Base-by-base conservation (phyloP, 2,888 invertebrate genomes). In the Cerastoderma edule region DNA sequence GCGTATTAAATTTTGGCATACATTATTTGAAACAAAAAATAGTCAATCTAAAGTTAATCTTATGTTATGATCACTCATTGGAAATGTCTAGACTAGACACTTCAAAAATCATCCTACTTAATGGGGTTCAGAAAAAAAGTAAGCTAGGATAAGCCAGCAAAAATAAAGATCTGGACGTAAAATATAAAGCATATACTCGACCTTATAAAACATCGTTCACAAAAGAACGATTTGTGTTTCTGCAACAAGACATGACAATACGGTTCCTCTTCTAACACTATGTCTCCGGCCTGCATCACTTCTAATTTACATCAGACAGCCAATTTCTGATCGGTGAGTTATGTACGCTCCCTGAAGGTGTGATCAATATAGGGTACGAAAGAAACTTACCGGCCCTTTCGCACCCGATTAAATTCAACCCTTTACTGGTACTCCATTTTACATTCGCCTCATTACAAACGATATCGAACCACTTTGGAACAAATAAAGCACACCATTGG, bases 231-330 rank as follows among this genome's bases (percentile, higher is more conserved):
- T 13, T 81, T 78, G 50, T 83, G 75, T 50, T 83, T 81, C 8
- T 85, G 79, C 10, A 79, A 63, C 46, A 89, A 67, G 32, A 88
- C 83, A 64, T 87, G 87, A 27, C 80, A 87, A 76, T 82, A 89
- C 4, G 89, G 88, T 60, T 84, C 81, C 68, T 80, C 80, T 68
- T 80, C 71, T n/a, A 80, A 46, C 10, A 80, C 24, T 50, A 57
- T 48, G 13, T 57, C 44, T 8, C 75, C 79, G 24, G 35, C 22
- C 44, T 69, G 48, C 66, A 64, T 71, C 16, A 8, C 53, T 39
- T 16, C 8, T 8, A 16, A 39, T 39, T 10, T 10, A 39, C 16
- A 39, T 39, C 39, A n/a, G n/a, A n/a, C n/a, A n/a, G n/a, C n/a
- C n/a, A n/a, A n/a, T n/a, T n/a, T n/a, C n/a, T n/a, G n/a, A n/a